A percentile compares a stretch with the other conserved stretches of the same genome.
Conservation (phyloP, 2,888 invertebrate genomes). For the Scotopteryx bipunctaria region DNA sequence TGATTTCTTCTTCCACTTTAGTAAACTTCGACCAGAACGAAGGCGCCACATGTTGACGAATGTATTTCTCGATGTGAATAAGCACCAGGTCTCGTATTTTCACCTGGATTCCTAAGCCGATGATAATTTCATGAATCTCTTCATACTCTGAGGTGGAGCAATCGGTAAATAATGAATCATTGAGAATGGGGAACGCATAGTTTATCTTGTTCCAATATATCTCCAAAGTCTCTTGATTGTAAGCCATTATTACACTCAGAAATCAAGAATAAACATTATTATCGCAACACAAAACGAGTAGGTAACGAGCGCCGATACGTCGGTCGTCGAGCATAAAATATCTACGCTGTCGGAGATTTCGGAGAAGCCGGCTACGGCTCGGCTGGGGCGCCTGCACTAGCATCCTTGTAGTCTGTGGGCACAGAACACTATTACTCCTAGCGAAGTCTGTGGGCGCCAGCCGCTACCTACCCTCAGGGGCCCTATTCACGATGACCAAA, state of each 20-base stretch:
- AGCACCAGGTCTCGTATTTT: constrained; percentile 72
- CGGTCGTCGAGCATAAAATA: too few species aligned
- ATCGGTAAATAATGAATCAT: constrained; percentile 63
- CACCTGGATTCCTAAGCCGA: constrained; percentile 63
- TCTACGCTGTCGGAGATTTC: too few species aligned
- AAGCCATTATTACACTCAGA: constrained; percentile 53
- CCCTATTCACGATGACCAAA: too few species aligned
- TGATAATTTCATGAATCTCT: constrained; percentile 68
- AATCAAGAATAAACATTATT: background rate
- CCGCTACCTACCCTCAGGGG: too few species aligned
- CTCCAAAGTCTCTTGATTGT: constrained; percentile 62
- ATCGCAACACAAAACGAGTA: background rate
- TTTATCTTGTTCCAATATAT: constrained; percentile 73
- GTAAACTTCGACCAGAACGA: constrained; percentile 87
- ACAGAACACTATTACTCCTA: too few species aligned
- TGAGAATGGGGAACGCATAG: constrained; percentile 76
- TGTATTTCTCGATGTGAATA: constrained; percentile 81
- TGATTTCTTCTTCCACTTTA: constrained; percentile 75
- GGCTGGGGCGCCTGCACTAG: too few species aligned
- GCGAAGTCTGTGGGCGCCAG: too few species aligned
- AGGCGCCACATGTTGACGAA: constrained; percentile 84
- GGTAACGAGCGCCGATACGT: background rate
- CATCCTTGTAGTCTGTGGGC: too few species aligned
- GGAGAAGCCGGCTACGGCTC: too few species aligned
- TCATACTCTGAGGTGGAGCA: constrained; percentile 68